Base-by-base conservation (phyloP, 2,888 invertebrate genomes). In the Branchinecta sandiegonensis region DNA sequence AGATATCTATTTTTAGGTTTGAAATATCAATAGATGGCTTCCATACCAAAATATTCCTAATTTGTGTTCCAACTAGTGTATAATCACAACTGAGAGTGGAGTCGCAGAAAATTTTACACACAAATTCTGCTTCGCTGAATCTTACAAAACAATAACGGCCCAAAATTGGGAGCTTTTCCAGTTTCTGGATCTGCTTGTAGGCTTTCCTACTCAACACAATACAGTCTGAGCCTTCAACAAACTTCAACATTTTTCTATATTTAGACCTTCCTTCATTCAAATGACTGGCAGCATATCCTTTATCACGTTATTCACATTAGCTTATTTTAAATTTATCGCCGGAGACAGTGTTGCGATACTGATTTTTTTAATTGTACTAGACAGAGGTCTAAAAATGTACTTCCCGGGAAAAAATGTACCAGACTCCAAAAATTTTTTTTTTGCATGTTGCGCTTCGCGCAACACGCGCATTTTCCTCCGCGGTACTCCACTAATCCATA, bases 221-320 rank as follows among this genome's bases (percentile, higher is more conserved):
- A 56, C 56, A 56, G 56, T 56, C 56, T 8, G 56, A 56, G n/a
- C 56, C 56, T 14, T 56, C 17, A 14, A 56, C 8, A 56, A 56
- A 14, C 8, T 10, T 56, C 8, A 56, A 17, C 56, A 56, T 56
- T 1, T 37, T 37, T 37, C 37, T 37, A 37, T 37, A 37, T 37
- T 37, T 37, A 37, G 37, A 5, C 37, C 23, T 23, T 23, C 23
- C 23, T 23, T 23, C 23, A 23, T 23, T 23, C 23, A 23, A 23
- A 23, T 23, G 23, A 23, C 23, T 23, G 23, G 23, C 37, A 6
- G 37, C 37, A 37, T 37, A 37, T n/a, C n/a, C n/a, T n/a, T n/a
- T n/a, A n/a, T 37, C 37, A 37, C 4, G 37, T 37, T 37, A 37
- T 23, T 23, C 23, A 23, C 23, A 3, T 23, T 23, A 23, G 23